phyloP scores from a whole-genome alignment of 2,888 invertebrate species.

The Hoplodrina blanda region DNA sequence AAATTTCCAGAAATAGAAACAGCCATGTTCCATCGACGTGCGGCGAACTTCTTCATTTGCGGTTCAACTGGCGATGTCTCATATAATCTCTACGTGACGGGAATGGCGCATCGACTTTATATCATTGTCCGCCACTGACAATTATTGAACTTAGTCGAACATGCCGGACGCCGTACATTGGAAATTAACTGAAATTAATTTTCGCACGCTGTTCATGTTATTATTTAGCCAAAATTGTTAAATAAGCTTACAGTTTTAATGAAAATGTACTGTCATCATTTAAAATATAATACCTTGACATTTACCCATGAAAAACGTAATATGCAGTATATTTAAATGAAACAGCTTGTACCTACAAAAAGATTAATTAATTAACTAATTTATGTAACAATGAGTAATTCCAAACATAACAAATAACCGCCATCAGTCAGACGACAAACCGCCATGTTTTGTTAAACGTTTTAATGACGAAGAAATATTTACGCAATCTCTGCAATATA shows the following conservation, averaged over 20 bases:
- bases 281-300: not conserved
- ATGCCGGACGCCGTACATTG: slow-evolving; percentile 22
- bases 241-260: not conserved
- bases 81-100: slow-evolving; percentile 81
- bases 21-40: slow-evolving; percentile 61
- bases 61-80: slow-evolving; percentile 79
- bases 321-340: slow-evolving; percentile 2
- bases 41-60: slow-evolving; percentile 76
- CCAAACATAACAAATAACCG: slow-evolving; percentile 28
- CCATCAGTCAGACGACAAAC: slow-evolving; percentile 33
- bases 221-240: not conserved
- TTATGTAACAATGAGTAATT: slow-evolving; percentile 14
- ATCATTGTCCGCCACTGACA: slow-evolving; percentile 49
- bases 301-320: not conserved
- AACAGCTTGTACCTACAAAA: not conserved
- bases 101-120: slow-evolving; percentile 68
- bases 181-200: slow-evolving; percentile 32
- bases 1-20: slow-evolving; percentile 73
- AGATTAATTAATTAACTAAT: slow-evolving; percentile 11
- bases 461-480: slow-evolving; percentile 61
- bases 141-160: slow-evolving; percentile 56
- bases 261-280: not conserved
- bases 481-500: slow-evolving; percentile 64
- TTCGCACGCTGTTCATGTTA: not conserved
- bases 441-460: slow-evolving; percentile 44